Base-by-base conservation (phyloP, 2,113 vertebrate genomes). In the Notarius quadriscutis region DNA sequence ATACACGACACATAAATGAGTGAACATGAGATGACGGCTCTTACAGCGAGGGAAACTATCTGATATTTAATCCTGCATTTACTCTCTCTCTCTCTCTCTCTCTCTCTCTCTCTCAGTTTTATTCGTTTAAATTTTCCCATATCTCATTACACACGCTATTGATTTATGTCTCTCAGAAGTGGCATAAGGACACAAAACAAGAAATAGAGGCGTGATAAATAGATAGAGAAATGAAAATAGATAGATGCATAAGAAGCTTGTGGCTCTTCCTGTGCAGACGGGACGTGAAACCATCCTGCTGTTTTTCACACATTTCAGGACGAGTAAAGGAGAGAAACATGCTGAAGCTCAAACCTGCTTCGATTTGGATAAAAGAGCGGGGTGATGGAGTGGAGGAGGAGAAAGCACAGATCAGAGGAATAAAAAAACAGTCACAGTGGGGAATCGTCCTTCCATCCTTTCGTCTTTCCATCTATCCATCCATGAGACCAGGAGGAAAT, bases 71-170 rank as follows among this genome's bases (percentile, higher is more conserved):
- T 48, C 48, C 41, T n/a, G 41, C 60, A n/a, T 65, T 83, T 51
- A 22, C 60, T n/a, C 34, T 48, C 18, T n/a, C 11, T 53, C 34
- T n/a, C 81, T 17, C 60, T 48, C 30, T 63, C 17, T 67, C 25
- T 20, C 7, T 48, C 79, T 30, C 65, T 48, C 22, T 69, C 25
- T 69, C 62, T 75, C 55, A 51, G 17, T 72, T 22, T 50, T 22
- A 74, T 27, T 53, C 25, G 0, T 78, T 53, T 53, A 53, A 53
- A n/a, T 53, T 27, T 78, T 78, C 50, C 75, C 75, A n/a, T 53
- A 78, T 78, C 75, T 78, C 50, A 53, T 78, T 78, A 78, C 75
- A 78, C 50, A n/a, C 50, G 27, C 50, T 53, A 53, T 78, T 78
- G 75, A 53, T 78, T 53, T 27, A 78, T 78, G 50, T 48, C 50